Base-by-base conservation (phyloP, 2,888 invertebrate species). In the Baccha elongata region DNA sequence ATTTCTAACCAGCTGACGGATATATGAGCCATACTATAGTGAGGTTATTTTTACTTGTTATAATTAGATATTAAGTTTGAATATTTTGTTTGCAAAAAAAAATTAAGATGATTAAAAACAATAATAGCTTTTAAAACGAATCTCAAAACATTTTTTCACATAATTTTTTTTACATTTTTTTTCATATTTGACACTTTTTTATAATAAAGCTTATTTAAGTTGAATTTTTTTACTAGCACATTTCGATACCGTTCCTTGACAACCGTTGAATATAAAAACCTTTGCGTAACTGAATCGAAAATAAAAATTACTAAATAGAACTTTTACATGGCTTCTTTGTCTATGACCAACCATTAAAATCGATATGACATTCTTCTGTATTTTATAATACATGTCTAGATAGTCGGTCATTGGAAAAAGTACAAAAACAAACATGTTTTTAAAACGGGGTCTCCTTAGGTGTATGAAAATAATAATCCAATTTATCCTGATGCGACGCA, bases 391-490 rank as follows among this genome's bases (percentile, higher is more conserved):
- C 48, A 50, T 29, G 37, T 75, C 60, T 44, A 64, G 72, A 58
- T 65, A 83, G 78, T 83, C 83, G 83, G 83, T 78, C 78, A 83
- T 64, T 83, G 78, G 64, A 78, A 83, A 23, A 55, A 32, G 6
- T 32, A 11, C 10, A 29, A 10, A 67, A 11, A 52, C 44, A 40
- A 37, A 13, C 17, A 7, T 8, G n/a, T n/a, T n/a, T n/a, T n/a
- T n/a, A n/a, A n/a, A n/a, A n/a, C n/a, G n/a, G n/a, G n/a, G n/a
- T n/a, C n/a, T n/a, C n/a, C n/a, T n/a, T n/a, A n/a, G n/a, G n/a
- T n/a, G n/a, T n/a, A n/a, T n/a, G n/a, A n/a, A n/a, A n/a, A n/a
- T n/a, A n/a, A n/a, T 78, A 83, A 83, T 83, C 83, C 83, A 83
- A 83, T 83, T 83, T 83, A 78, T 73, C 46, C 21, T 15, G 48